Conservation (phyloP, 1,140 invertebrate genomes). For the Anoplophora glabripennis region DNA sequence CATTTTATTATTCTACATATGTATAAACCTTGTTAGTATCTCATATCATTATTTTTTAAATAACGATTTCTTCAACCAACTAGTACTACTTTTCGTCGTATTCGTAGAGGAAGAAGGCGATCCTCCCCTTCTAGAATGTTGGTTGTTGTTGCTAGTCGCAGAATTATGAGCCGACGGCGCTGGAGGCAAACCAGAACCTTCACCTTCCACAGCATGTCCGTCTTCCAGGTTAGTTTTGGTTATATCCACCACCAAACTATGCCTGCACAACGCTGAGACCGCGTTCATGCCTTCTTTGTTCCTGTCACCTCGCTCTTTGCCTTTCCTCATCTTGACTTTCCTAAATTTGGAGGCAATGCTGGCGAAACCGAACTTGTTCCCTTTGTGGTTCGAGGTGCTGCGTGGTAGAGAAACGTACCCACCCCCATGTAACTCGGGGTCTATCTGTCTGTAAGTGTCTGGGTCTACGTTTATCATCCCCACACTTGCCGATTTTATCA, state of each 20-base stretch:
- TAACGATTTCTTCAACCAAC: too few relatives aligned
- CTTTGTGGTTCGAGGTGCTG: slow-evolving; percentile 32
- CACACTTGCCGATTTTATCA: slow-evolving; percentile 67
- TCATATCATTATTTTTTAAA: too few relatives aligned
- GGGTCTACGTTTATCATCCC: slow-evolving; percentile 68
- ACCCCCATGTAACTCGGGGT: slow-evolving; percentile 35
- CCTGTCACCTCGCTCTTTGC: slow-evolving; percentile 42
- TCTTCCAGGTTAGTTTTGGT: slow-evolving; percentile 1
- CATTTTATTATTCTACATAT: too few relatives aligned
- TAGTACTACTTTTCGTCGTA: too few relatives aligned
- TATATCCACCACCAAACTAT: slow-evolving; percentile 63
- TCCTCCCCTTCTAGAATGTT: too few relatives aligned
- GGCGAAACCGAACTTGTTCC: slow-evolving; percentile 57
- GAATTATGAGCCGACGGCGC: too few relatives aligned
- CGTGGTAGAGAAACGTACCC: slow-evolving; percentile 47
- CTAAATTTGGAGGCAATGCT: slow-evolving; percentile 64
- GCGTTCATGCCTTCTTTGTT: slow-evolving; percentile 53
- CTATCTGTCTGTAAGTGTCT: slow-evolving; percentile 55
- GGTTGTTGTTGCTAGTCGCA: too few relatives aligned
- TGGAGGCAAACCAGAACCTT: too few relatives aligned
- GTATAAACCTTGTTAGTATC: too few relatives aligned
- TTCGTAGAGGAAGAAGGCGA: too few relatives aligned
- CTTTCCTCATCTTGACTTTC: slow-evolving; percentile 52
- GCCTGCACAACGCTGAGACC: slow-evolving; percentile 62
- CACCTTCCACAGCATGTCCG: not conserved